phyloP scores from a whole-genome alignment of 2,113 vertebrate species.

The Lates calcarifer region DNA sequence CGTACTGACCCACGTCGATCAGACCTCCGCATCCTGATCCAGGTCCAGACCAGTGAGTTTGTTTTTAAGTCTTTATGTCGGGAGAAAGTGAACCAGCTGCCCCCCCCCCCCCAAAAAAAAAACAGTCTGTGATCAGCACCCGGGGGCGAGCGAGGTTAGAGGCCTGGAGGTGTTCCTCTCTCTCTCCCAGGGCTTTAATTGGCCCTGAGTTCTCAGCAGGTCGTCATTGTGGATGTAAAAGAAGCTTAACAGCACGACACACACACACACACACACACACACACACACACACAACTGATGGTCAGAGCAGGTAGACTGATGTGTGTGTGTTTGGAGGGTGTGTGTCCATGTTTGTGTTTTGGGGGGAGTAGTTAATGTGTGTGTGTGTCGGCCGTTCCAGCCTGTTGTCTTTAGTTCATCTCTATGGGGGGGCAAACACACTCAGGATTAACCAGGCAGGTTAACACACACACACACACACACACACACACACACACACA shows the following conservation, averaged over 20 bases:
- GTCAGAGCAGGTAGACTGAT: not conserved
- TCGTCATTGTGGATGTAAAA: constrained; percentile 41
- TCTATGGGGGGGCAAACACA: constrained; percentile 49
- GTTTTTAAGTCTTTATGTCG: not conserved
- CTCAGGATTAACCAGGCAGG: constrained; percentile 54
- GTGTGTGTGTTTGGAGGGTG: constrained; percentile 15
- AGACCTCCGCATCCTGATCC: too few species aligned
- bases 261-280: constrained; percentile 37
- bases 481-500: constrained; percentile 35
- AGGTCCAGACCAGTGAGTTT: too few species aligned
- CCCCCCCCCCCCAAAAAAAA: not conserved
- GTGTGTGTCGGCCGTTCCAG: constrained; percentile 49
- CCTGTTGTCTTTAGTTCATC: constrained; percentile 56
- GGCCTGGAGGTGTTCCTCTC: constrained; percentile 26
- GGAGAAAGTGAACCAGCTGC: constrained; percentile 27
- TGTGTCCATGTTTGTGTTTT: constrained; percentile 46
- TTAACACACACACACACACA: constrained; percentile 41
- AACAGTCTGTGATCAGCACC: constrained; percentile 23
- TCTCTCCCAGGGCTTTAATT: constrained; percentile 58
- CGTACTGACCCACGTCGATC: too few species aligned
- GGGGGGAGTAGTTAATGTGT: constrained; percentile 60
- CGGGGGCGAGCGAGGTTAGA: constrained; percentile 14
- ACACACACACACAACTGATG: constrained; percentile 21
- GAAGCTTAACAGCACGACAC: constrained; percentile 61
- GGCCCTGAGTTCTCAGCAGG: constrained; percentile 59